These are phyloP conservation scores for Dasyurus viverrinus DNA, from an alignment of 2,113 vertebrate species.

Conservation along the genomic window DNA sequence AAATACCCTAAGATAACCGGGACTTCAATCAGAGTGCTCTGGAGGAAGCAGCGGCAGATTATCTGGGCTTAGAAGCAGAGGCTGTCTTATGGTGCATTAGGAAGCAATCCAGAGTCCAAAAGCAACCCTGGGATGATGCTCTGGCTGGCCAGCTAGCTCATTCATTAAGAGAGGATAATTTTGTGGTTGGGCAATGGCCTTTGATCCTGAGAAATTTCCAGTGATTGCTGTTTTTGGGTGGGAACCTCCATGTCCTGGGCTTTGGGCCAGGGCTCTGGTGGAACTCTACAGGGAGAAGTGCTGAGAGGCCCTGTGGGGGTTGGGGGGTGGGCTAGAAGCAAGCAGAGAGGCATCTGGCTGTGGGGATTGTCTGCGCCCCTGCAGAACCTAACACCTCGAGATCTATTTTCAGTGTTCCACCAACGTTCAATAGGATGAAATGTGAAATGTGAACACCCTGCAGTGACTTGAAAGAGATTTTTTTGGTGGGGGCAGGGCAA, in stretches of 20 bases:
- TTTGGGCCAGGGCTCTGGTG: neutral
- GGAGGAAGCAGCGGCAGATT: neutral
- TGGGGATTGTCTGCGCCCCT: neutral
- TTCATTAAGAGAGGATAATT: neutral
- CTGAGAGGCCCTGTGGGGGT: neutral
- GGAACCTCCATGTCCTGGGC: neutral
- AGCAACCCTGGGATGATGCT: neutral
- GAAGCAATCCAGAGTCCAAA: neutral
- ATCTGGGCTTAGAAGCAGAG: neutral
- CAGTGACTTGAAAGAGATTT: neutral
- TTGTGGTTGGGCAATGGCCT: neutral
- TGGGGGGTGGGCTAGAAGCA: neutral
- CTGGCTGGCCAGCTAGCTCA: neutral
- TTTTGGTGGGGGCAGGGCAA: neutral
- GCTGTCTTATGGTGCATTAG: neutral
- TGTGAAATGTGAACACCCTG: neutral
- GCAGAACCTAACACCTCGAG: neutral
- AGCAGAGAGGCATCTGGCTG: neutral
- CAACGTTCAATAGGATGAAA: neutral
- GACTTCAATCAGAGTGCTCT: neutral
- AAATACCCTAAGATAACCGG: neutral
- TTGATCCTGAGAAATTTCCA: neutral
- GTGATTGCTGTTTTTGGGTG: neutral
- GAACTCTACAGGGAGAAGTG: neutral
- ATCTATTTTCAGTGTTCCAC: neutral